Base-by-base conservation (phyloP, 2,888 invertebrate genomes). In the Hedya salicella region DNA sequence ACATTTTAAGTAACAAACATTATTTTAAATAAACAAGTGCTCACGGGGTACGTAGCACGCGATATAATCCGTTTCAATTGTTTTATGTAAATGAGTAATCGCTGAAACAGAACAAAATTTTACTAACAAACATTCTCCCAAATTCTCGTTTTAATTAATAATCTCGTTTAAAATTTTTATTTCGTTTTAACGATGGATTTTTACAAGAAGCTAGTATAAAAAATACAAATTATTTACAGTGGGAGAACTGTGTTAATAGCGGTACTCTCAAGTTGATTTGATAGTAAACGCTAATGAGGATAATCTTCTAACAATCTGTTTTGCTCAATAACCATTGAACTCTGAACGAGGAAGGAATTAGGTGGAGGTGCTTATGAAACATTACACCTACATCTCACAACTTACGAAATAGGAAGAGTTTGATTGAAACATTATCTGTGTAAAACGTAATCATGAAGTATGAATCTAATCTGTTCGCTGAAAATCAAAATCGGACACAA, bases 321-420 rank as follows among this genome's bases (percentile, higher is more conserved):
- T 60, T 46, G 39, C 59, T 60, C 65, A 68, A 59, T 63, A 63
- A 63, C 60, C 16, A 30, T 36, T 69, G 69, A 69, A 60, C 69
- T 69, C 61, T 67, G 69, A 69, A 49, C 69, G 49, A 42, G 67
- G 69, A 69, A 67, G 67, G 21, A 44, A 62, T 57, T 50, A 36
- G 50, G 30, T 14, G 11, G 36, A 32, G n/a, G 40, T 19, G 14
- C 50, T 64, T 50, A 64, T 32, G 50, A 57, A 57, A 53, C 56
- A 40, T 61, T 42, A 9, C 32, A 8, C 40, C 25, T 14, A 48
- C 16, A 3, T 32, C 30, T 44, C 56, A 44, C 30, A 44, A 56
- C 6, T 5, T 16, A 56, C 13, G 6, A 14, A 13, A 6, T 30
- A 8, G 8, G 46, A 21, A 21, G 46, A 21, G 13, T 46, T 3